A percentile compares a stretch with the other conserved stretches of the same genome.
Evolutionary conservation across 1,140 invertebrate species (phyloP).

Genomic region (Eriocheir sinensis): DNA sequence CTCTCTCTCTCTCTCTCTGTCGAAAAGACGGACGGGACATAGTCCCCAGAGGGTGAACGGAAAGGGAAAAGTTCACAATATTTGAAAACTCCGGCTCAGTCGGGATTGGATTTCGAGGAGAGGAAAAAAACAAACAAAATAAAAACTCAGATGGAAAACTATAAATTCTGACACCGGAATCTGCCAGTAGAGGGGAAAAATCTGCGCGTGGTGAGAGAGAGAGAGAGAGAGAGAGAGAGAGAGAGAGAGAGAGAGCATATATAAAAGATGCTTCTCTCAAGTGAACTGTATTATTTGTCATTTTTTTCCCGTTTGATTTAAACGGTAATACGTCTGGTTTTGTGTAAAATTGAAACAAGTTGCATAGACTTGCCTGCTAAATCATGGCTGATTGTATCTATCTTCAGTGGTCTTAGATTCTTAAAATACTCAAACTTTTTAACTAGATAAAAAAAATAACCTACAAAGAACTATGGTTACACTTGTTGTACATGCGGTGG

Average conservation of each 20-base stretch:
- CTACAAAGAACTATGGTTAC: no score
- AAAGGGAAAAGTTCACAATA: not conserved
- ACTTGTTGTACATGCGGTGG: no score
- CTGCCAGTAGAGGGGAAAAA: not conserved
- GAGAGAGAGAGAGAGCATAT: not conserved
- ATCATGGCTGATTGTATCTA: no score
- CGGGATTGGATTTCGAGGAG: not conserved
- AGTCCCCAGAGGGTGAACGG: not conserved
- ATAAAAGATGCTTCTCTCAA: not conserved
- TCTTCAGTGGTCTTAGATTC: no score
- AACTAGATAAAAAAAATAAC: no score
- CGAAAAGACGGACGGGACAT: not conserved
- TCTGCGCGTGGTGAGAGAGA: not conserved
- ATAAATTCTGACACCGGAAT: not conserved
- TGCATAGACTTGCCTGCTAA: no score
- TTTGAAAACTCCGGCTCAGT: conserved; percentile 5
- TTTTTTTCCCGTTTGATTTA: no score
- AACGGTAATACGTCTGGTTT: no score
- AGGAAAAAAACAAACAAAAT: not conserved
- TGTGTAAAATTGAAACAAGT: no score
- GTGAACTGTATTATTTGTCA: no score
- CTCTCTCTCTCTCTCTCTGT: not conserved
- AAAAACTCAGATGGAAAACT: conserved; percentile 8
- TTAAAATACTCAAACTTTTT: no score
- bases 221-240: not conserved